Conservation (phyloP, 2,113 vertebrate genomes). For the Onychostruthus taczanowskii region DNA sequence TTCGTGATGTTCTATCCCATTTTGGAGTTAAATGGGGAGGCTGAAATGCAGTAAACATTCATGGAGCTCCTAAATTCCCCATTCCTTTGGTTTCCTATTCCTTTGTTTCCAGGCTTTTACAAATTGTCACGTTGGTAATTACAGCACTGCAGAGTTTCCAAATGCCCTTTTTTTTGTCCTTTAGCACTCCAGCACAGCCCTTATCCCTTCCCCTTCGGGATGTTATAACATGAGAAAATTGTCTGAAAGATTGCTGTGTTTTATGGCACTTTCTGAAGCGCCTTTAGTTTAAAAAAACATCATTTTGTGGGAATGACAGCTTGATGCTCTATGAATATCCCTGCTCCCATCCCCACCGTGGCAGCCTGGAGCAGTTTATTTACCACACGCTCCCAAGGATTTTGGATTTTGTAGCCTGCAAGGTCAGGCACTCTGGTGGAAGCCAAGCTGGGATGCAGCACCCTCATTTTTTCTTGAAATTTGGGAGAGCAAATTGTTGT, state of each 20-base stretch:
- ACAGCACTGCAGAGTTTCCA: background rate
- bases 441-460: background rate
- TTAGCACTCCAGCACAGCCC: background rate
- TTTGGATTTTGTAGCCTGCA: background rate
- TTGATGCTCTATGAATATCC: constrained; percentile 6
- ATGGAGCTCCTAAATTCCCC: background rate
- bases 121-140: background rate
- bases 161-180: background rate
- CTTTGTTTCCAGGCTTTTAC: background rate
- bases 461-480: background rate
- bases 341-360: constrained; percentile 7
- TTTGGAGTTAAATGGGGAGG: background rate
- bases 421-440: background rate
- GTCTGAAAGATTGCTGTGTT: constrained; percentile 13
- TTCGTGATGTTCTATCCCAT: accelerated
- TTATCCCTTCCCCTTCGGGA: background rate
- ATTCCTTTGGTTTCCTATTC: background rate
- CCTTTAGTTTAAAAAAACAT: background rate
- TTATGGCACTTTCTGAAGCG: constrained; percentile 8
- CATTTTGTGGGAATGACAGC: constrained; percentile 6
- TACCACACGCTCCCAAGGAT: background rate
- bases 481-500: background rate
- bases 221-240: constrained; percentile 1
- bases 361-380: constrained; percentile 27
- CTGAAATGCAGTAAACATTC: background rate